Evolutionary conservation across 2,888 invertebrate species (phyloP).

Genomic region (Amiota minor): DNA sequence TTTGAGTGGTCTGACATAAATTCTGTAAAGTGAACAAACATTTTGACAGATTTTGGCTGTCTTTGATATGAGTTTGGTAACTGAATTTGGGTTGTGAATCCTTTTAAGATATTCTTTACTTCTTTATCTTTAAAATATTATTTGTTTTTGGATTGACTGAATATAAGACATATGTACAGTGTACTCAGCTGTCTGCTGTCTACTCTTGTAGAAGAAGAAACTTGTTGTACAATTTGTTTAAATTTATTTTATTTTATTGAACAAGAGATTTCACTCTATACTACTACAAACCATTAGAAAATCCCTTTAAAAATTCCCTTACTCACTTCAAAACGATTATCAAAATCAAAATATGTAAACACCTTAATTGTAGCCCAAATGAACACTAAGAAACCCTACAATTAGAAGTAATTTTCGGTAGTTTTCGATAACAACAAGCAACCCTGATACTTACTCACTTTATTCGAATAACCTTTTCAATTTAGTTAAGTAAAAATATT

Average conservation of each 20-base stretch:
- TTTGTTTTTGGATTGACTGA: too few species aligned
- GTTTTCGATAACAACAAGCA: conserved; percentile 1
- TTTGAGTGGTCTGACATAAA: conserved; percentile 44
- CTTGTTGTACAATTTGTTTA: neutral
- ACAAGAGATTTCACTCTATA: too few species aligned
- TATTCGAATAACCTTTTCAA: neutral
- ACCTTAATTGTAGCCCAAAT: conserved; percentile 16
- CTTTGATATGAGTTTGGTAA: conserved; percentile 43
- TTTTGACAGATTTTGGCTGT: conserved; percentile 62
- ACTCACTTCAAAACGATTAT: too few species aligned
- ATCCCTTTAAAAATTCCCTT: too few species aligned
- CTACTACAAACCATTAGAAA: too few species aligned
- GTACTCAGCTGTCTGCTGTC: too few species aligned
- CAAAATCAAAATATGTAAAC: conserved; percentile 5
- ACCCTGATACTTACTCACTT: neutral
- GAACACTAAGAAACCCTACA: conserved; percentile 12
- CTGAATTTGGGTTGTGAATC: conserved; percentile 50
- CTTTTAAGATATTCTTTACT: neutral
- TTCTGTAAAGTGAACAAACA: conserved; percentile 65
- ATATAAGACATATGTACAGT: too few species aligned
- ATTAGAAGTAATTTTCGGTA: conserved; percentile 6
- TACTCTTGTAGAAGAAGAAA: too few species aligned
- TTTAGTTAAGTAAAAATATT: conserved; percentile 27
- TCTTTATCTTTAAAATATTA: too few species aligned
- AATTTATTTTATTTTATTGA: neutral